phyloP scores from a whole-genome alignment of 2,888 invertebrate genomes.

The Branchellion lobata region DNA sequence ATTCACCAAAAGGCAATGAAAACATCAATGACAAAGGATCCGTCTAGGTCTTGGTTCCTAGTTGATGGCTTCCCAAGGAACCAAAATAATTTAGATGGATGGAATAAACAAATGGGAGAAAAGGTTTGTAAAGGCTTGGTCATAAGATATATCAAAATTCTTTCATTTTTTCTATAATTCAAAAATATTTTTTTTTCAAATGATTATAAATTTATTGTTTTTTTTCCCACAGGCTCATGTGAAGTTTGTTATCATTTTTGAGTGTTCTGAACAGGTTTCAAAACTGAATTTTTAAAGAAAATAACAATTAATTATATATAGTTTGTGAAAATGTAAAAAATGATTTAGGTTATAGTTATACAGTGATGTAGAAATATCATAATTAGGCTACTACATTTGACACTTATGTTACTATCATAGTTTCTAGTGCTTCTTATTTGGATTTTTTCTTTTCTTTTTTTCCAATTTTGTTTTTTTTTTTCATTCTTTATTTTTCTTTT shows the following conservation, averaged over 20 bases:
- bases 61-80: conserved; percentile 98
- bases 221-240: conserved; percentile 9
- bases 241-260: background rate
- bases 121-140: too few relatives aligned
- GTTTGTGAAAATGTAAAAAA: too few relatives aligned
- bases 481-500: background rate
- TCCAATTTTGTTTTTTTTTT: too few relatives aligned
- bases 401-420: too few relatives aligned
- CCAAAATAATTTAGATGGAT: conserved; percentile 91
- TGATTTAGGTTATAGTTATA: too few relatives aligned
- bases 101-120: conserved; percentile 78
- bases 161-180: background rate
- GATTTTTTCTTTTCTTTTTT: too few relatives aligned
- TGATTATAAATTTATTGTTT: background rate
- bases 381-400: too few relatives aligned
- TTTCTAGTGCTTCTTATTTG: too few relatives aligned
- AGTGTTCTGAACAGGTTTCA: conserved; percentile 10
- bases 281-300: too few relatives aligned
- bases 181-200: background rate
- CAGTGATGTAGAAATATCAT: too few relatives aligned
- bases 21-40: conserved; percentile 58
- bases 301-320: too few relatives aligned
- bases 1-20: conserved; percentile 60
- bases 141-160: too few relatives aligned
- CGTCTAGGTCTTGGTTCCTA: conserved; percentile 75